These are phyloP conservation scores for Engystomops pustulosus DNA, from an alignment of 2,113 vertebrate genomes.

Conservation along the genomic window DNA sequence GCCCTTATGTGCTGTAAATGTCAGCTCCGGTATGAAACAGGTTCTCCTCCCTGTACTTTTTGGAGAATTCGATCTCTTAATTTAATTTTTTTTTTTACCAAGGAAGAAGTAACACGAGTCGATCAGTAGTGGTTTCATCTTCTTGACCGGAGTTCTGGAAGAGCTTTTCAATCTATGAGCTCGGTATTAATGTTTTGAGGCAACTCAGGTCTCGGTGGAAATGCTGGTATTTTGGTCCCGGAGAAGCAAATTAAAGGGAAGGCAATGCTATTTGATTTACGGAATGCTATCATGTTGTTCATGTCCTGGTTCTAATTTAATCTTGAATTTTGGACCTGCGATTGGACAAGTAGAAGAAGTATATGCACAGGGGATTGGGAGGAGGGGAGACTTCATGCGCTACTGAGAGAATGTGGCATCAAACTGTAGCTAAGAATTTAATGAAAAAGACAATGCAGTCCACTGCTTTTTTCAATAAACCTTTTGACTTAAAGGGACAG, in stretches of 20 bases:
- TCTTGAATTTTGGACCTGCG: conserved; percentile 5
- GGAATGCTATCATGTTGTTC: conserved; percentile 45
- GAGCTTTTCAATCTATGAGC: conserved; percentile 8
- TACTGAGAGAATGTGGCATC: neutral
- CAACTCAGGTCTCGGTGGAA: neutral
- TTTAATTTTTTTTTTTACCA: conserved; percentile 1
- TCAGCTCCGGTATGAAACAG: neutral
- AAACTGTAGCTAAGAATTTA: neutral
- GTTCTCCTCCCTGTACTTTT: neutral
- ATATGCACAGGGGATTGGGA: neutral
- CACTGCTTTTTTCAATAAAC: neutral
- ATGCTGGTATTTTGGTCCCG: conserved; percentile 30
- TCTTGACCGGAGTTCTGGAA: neutral
- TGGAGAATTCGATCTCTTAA: neutral
- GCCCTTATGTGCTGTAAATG: neutral
- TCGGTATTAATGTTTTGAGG: conserved; percentile 26
- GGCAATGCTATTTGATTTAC: conserved; percentile 38
- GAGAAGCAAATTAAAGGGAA: conserved; percentile 27
- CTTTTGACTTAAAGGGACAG: neutral
- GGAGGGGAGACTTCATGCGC: neutral
- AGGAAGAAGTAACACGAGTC: neutral
- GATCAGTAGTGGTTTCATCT: neutral
- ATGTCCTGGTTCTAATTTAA: conserved; percentile 43
- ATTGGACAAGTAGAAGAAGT: conserved; percentile 8
- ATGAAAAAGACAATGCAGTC: neutral